Evolutionary conservation across 2,113 vertebrate species (phyloP).

Genomic region (Morone saxatilis): DNA sequence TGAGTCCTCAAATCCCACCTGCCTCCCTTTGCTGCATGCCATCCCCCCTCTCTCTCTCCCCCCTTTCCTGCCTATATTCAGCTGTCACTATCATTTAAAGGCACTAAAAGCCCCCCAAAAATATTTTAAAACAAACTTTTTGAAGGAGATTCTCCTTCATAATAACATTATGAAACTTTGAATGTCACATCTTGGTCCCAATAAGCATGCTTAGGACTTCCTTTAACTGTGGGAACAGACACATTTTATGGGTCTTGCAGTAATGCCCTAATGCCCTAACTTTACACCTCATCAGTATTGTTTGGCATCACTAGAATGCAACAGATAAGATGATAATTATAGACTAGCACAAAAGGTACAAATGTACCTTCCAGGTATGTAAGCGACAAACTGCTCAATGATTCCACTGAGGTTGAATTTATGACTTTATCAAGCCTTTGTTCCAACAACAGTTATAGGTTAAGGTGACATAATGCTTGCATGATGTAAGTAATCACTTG

Average conservation of each 20-base stretch:
- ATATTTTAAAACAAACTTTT: no score
- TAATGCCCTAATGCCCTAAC: conserved; percentile 30
- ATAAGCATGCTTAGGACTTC: neutral
- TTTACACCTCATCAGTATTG: neutral
- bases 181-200: no score
- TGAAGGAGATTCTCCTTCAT: neutral
- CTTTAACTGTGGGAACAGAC: neutral
- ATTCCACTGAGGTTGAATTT: conserved; percentile 17
- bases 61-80: no score
- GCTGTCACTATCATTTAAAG: no score
- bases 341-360: neutral
- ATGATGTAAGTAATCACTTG: conserved; percentile 28
- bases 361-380: neutral
- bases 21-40: no score
- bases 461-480: conserved; percentile 15
- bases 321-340: conserved; percentile 26
- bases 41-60: no score
- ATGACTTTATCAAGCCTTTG: conserved; percentile 42
- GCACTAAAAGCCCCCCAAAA: no score
- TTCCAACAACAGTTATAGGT: conserved; percentile 22
- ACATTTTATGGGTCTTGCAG: conserved; percentile 13
- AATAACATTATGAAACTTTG: neutral
- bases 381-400: neutral
- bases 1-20: no score
- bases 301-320: neutral